Conservation (phyloP, 2,888 invertebrate genomes). For the Nematopogon swammerdamellus region DNA sequence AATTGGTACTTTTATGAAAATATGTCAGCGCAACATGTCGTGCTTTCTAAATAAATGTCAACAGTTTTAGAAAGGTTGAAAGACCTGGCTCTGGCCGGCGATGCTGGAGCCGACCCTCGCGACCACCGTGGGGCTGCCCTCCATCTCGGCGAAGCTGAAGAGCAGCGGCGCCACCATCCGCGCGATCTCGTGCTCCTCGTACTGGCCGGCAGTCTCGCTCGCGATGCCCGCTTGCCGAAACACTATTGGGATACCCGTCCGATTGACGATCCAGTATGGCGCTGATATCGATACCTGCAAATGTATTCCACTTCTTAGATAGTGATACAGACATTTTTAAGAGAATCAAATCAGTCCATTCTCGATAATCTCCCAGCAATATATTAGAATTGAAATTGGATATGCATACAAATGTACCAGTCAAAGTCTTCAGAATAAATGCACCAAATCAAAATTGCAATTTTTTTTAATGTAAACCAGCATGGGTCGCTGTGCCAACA, state of each 20-base stretch:
- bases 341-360: too few species aligned
- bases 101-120: constrained; percentile 71
- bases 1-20: background rate
- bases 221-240: constrained; percentile 86
- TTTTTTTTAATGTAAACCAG: too few species aligned
- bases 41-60: too few species aligned
- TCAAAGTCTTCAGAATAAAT: too few species aligned
- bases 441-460: too few species aligned
- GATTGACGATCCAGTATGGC: constrained; percentile 95
- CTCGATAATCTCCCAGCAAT: too few species aligned
- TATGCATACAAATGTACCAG: too few species aligned
- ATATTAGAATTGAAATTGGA: too few species aligned
- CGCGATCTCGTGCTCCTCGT: constrained; percentile 92
- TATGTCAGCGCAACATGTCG: too few species aligned
- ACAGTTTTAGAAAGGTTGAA: too few species aligned
- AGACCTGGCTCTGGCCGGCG: constrained; percentile 53
- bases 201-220: constrained; percentile 82
- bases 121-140: constrained; percentile 73
- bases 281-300: constrained; percentile 71
- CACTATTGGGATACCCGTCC: constrained; percentile 92
- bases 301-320: background rate
- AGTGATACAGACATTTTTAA: too few species aligned
- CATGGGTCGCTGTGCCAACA: too few species aligned
- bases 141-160: constrained; percentile 90
- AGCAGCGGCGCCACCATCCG: constrained; percentile 89